Evolutionary conservation across 30 jellyfish, hydroid and myxozoan species (phyloP), one percentile per base, ranked within the genome.

Genomic region (Pseudorhiza aurosa): DNA sequence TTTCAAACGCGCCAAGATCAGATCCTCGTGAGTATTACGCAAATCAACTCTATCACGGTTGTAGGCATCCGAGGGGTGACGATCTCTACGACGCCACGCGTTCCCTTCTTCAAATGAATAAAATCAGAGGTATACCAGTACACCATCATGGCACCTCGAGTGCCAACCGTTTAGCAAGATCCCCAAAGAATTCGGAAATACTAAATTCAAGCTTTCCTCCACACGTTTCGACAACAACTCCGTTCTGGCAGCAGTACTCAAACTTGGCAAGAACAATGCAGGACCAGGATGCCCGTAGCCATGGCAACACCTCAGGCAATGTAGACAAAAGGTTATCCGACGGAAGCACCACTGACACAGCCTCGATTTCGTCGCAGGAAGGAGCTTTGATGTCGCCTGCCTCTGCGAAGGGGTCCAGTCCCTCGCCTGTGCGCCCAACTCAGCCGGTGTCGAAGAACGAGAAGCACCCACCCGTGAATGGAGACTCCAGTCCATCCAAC

Each of bases 221-320:
- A 26, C 71, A 64, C 49, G 80, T 80, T 37, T 80, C 91, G n/a
- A 62, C 91, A 32, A 62, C 79, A 33, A 46, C 80, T 2, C 91
- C 91, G 7, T 80, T 80, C 24, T 80, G 91, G 91, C 91, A 80
- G 56, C 91, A 80, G 77, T 80, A 80, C 25, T 47, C 91, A 12
- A 80, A 80, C 47, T 77, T 80, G 11, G 91, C 91, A 15, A 80
- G 40, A 78, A 26, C 91, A 11, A 35, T 58, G 12, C 25, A 37
- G 30, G 72, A 65, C 14, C 57, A 47, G 64, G 72, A 36, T 49
- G 45, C 33, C 33, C 49, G 28, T 26, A 46, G 28, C 3, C 32
- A 19, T 47, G 46, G 53, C 25, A 76, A n/a, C 79, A 53, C 65
- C 7, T 33, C 70, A 1, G 6, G n/a, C 43, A 15, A 9, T 30